phyloP scores from a whole-genome alignment of 2,797 vertebrate genomes.

The Eidolon dupreanum region DNA sequence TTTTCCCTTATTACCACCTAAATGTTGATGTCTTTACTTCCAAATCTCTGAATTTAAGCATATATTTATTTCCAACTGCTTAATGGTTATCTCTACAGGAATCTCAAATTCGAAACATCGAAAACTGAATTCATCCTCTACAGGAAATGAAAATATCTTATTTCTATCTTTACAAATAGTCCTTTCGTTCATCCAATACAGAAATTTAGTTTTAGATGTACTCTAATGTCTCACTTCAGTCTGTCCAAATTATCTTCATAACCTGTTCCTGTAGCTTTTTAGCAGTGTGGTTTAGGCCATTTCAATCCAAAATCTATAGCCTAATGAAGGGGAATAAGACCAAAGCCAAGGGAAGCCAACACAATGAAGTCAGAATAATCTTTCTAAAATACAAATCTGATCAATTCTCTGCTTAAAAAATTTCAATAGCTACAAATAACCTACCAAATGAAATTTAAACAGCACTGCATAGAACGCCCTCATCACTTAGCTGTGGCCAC shows the following conservation, averaged over 20 bases:
- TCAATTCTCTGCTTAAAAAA: not conserved
- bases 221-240: not conserved
- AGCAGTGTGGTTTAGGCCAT: not conserved
- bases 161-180: not conserved
- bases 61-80: not conserved
- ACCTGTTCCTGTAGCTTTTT: not conserved
- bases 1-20: not conserved
- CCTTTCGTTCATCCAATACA: not conserved
- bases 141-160: not conserved
- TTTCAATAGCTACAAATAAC: not conserved
- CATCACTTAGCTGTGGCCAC: not conserved
- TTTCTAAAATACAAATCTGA: not conserved
- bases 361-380: not conserved
- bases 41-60: slow-evolving; percentile 20
- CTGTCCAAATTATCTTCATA: not conserved
- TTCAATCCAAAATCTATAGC: not conserved
- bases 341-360: not conserved
- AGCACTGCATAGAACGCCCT: not conserved
- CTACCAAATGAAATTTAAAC: not conserved
- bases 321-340: not conserved
- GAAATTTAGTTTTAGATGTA: slow-evolving; percentile 26
- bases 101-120: slow-evolving; percentile 11
- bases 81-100: not conserved
- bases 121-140: not conserved
- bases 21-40: not conserved